A percentile compares a stretch with the other conserved stretches of the same genome.
These are phyloP conservation scores for Darevskia nairensis DNA, from an alignment of 2,797 vertebrate species.

Conservation along the genomic window DNA sequence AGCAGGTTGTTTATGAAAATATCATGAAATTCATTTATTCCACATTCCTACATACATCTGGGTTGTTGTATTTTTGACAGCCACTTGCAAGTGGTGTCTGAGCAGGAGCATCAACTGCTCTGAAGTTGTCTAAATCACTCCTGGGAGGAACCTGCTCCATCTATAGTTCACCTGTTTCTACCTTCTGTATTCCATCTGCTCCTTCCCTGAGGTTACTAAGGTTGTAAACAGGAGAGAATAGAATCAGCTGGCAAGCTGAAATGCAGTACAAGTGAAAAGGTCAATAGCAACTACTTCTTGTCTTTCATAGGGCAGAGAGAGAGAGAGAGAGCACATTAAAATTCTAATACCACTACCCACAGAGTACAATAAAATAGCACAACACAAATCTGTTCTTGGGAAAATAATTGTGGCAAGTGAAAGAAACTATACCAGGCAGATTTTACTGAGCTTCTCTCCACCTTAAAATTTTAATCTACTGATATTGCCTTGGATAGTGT, in stretches of 20 bases:
- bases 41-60: neutral
- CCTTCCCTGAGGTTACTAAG: constrained; percentile 14
- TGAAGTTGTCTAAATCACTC: constrained; percentile 22
- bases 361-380: constrained; percentile 28
- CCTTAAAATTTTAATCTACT: neutral
- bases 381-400: constrained; percentile 5
- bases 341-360: constrained; percentile 29
- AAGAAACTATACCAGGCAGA: neutral
- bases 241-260: constrained; percentile 25
- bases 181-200: constrained; percentile 23
- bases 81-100: neutral
- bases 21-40: neutral
- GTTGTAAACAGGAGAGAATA: constrained; percentile 40
- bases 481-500: neutral
- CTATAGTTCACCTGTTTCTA: constrained; percentile 34
- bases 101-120: constrained; percentile 20
- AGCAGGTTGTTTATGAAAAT: neutral
- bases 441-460: neutral
- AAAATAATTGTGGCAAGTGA: constrained; percentile 25
- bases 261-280: constrained; percentile 30
- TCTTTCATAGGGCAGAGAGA: constrained; percentile 17
- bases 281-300: constrained; percentile 35
- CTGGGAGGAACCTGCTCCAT: neutral
- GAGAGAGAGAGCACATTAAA: constrained; percentile 10
- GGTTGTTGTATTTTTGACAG: neutral